Percentiles rank a stretch among this genome's conserved stretches.
phyloP scores from a whole-genome alignment of 2,888 invertebrate genomes.

The Sesia apiformis region DNA sequence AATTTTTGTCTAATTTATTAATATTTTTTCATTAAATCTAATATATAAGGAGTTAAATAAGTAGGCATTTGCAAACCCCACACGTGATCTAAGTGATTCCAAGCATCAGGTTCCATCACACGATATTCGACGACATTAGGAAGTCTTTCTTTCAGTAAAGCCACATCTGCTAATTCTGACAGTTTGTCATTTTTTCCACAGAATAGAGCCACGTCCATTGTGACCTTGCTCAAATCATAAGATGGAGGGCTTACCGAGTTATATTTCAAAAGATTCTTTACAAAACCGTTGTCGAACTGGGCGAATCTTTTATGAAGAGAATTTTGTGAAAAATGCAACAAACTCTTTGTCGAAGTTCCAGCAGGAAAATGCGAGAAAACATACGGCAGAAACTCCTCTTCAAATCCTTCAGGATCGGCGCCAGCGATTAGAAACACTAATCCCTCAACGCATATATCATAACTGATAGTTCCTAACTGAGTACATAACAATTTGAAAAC shows the following conservation, averaged over 20 bases:
- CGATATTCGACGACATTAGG: constrained; percentile 24
- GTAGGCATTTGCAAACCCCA: constrained; percentile 23
- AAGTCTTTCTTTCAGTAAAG: constrained; percentile 14
- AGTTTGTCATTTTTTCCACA: constrained; percentile 28
- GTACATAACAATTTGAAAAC: constrained; percentile 12
- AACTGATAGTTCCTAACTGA: constrained; percentile 4
- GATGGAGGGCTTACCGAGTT: constrained; percentile 16
- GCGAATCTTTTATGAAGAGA: constrained; percentile 19
- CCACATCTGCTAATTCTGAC: constrained; percentile 24
- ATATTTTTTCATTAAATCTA: constrained; percentile 15
- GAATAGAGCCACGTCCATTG: constrained; percentile 22
- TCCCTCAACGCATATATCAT: constrained; percentile 7
- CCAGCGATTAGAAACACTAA: constrained; percentile 9
- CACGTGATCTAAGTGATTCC: constrained; percentile 32
- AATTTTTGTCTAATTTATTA: not conserved
- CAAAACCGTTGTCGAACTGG: constrained; percentile 29
- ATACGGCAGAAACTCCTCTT: constrained; percentile 18
- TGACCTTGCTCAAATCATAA: constrained; percentile 31
- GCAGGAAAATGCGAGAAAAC: constrained; percentile 28
- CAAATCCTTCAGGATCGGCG: constrained; percentile 19
- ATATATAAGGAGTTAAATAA: constrained; percentile 18
- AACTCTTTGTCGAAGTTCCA: constrained; percentile 27
- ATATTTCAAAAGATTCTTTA: constrained; percentile 12
- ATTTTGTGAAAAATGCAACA: constrained; percentile 30
- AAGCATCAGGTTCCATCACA: constrained; percentile 11